Base-by-base conservation (phyloP, 2,888 invertebrate genomes). In the Polyommatus iphigenia region DNA sequence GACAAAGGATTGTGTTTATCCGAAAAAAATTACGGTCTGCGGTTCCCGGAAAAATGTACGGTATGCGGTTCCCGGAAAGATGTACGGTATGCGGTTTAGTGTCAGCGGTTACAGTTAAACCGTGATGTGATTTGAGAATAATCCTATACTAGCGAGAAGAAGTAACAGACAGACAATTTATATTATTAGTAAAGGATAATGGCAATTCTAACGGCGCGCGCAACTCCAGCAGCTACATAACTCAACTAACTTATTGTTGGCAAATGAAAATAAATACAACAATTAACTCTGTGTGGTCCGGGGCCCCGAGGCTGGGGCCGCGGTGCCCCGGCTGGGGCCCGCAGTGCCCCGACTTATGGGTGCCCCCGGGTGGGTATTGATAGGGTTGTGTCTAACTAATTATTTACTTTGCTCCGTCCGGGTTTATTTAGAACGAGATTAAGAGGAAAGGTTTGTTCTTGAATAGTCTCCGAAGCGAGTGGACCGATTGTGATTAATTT, bases 201-300 rank as follows among this genome's bases (percentile, higher is more conserved):
- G 50, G 6, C 2, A 41, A 41, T 72, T 41, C n/a, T 41, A 72
- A 41, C 72, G 36, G n/a, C 72, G 15, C n/a, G 41, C 72, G 29
- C 32, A 41, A 41, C 1, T 20, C 72, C 72, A 72, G 41, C 72
- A 72, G 72, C 72, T 41, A 72, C 72, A 41, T 72, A 72, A 36
- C 32, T 36, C 72, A 32, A 3, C 3, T 20, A 41, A 72, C 36
- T 72, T 41, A 72, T 72, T 36, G 72, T 41, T 36, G 20, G 72
- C 72, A 41, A 41, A 72, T 72, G 72, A 41, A 41, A 41, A 72
- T 41, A 72, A 72, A 72, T 72, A 18, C 36, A 72, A 72, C 41
- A 72, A 72, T 72, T 41, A 72, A 72, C 32, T 18, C 72, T 72
- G 72, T 72, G 72, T 72, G 72, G 72, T 72, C 72, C 36, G 36